Conservation (phyloP, 64 coral and sea anemone genomes). For the Montipora foliosa region DNA sequence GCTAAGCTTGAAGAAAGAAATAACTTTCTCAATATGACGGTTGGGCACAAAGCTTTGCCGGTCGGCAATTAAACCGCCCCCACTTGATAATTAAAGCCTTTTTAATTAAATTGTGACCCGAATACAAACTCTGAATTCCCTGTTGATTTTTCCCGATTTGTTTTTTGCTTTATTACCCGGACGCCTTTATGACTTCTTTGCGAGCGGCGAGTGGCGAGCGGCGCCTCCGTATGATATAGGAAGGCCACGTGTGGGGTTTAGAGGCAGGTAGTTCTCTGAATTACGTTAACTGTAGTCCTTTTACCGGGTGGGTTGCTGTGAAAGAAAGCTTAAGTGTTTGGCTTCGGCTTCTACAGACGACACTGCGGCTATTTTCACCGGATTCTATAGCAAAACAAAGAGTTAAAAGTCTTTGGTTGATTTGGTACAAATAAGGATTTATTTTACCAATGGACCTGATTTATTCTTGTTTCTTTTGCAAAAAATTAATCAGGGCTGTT, state of each 20-base stretch:
- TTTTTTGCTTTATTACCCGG: neutral
- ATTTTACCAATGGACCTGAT: neutral
- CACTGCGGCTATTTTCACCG: neutral
- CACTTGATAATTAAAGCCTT: constrained; percentile 22
- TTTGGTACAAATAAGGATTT: neutral
- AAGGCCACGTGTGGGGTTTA: neutral
- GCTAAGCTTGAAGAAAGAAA: constrained; percentile 38
- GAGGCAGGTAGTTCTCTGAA: neutral
- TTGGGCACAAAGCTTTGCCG: constrained; percentile 7
- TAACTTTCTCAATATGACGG: constrained; percentile 43
- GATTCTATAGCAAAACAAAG: neutral
- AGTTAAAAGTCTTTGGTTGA: neutral
- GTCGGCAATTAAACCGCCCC: constrained; percentile 1
- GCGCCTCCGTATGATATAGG: no score
- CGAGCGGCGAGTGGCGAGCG: neutral
- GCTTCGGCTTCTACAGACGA: neutral
- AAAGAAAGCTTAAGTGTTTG: neutral
- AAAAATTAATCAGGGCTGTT: neutral
- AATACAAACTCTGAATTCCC: neutral
- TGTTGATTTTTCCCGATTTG: constrained; percentile 35
- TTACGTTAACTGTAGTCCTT: neutral
- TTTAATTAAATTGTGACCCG: constrained; percentile 40
- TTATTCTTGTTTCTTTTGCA: neutral
- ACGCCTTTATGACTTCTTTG: neutral
- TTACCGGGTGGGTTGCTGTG: neutral